Conservation (phyloP, 1,140 invertebrate species). For the Dendroctonus valens region DNA sequence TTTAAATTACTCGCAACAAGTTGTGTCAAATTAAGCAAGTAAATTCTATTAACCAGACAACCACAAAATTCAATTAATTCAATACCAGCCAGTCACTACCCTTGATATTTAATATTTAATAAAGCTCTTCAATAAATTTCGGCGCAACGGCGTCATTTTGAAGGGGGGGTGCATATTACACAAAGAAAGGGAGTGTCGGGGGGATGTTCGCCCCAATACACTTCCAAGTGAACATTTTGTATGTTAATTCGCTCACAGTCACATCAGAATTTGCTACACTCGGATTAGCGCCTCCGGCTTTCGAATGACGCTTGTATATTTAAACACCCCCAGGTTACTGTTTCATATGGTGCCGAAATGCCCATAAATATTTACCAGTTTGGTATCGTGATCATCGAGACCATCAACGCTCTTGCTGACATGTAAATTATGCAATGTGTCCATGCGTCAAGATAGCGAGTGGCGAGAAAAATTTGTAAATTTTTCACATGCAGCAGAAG, state of each 20-base stretch:
- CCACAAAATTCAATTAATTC: neutral
- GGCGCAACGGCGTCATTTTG: neutral
- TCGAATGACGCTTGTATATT: constrained; percentile 1
- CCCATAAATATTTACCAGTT: no score
- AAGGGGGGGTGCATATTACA: no score
- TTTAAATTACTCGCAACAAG: no score
- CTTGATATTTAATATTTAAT: constrained; percentile 2
- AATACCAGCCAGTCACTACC: neutral
- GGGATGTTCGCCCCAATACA: constrained; percentile 1
- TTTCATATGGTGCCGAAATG: no score
- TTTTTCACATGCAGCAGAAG: no score
- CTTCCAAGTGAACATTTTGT: constrained; percentile 1
- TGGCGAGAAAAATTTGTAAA: no score
- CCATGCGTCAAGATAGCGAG: no score
- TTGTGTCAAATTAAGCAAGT: no score
- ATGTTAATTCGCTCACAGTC: constrained; percentile 2
- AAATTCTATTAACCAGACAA: neutral
- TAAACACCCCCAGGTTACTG: neutral
- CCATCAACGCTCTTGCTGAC: neutral
- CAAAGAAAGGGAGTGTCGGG: neutral
- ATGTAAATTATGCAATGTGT: neutral
- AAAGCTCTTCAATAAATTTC: constrained; percentile 3
- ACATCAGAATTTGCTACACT: constrained; percentile 2
- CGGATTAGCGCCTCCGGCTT: neutral
- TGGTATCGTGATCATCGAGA: no score